Conservation (phyloP, 1,140 invertebrate genomes). For the Drosophila subobscura region DNA sequence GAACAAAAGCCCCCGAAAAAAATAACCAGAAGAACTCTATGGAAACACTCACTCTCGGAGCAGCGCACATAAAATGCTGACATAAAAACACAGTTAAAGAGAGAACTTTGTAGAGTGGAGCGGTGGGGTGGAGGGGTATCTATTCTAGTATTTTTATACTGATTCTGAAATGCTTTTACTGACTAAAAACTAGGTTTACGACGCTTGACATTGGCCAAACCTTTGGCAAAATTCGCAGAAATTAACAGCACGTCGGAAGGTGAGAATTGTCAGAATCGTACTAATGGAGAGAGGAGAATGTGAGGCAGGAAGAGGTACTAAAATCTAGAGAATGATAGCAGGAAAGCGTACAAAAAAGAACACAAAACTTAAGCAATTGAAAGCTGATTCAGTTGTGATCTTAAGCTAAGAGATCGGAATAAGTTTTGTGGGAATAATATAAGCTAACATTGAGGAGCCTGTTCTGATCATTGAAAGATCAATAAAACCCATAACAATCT, state of each 20-base stretch:
- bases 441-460: too few species aligned
- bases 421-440: neutral
- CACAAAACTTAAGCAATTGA: too few species aligned
- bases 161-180: conserved; percentile 54
- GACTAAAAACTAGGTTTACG: conserved; percentile 70
- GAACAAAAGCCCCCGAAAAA: conserved; percentile 42
- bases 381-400: too few species aligned
- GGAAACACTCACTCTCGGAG: conserved; percentile 36
- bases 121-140: conserved; percentile 14
- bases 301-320: neutral
- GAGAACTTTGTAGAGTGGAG: conserved; percentile 20
- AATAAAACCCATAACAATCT: too few species aligned
- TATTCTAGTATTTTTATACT: conserved; percentile 27
- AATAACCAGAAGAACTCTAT: conserved; percentile 34
- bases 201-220: conserved; percentile 46
- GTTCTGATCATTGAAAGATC: too few species aligned
- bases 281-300: conserved; percentile 24
- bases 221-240: conserved; percentile 55
- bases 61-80: conserved; percentile 56
- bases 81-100: conserved; percentile 74
- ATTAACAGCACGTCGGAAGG: conserved; percentile 19
- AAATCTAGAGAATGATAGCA: too few species aligned
- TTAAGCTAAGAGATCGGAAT: neutral
- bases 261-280: conserved; percentile 13
- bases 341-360: too few species aligned